Base-by-base conservation (phyloP, 2,797 vertebrate genomes). In the Aphelocoma californica region DNA sequence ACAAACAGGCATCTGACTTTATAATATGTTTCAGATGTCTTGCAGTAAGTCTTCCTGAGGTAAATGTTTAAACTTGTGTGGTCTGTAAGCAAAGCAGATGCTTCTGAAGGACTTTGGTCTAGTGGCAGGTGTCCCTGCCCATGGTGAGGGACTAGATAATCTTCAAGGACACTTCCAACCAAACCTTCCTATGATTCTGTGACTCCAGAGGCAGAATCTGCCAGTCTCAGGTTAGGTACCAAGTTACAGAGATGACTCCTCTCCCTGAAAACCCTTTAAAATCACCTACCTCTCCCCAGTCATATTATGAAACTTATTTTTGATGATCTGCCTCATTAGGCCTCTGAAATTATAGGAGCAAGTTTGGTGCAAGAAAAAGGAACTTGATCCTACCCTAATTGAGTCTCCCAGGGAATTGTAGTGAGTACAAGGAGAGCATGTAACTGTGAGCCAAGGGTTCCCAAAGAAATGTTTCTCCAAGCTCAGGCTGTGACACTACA, bases 401-500 rank as follows among this genome's bases (percentile, higher is more conserved):
- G 81, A 61, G 31, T 88, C 85, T 86, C 84, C 47, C 34, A 72
- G 86, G 92, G 89, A 74, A 34, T 18, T 0, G 0, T 19, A 29
- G 72, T 4, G 7, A 75, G 72, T 69, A 69, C 69, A 86, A 54
- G 71, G 19, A 82, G 89, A 90, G 70, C 87, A 54, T 7, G 13
- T 42, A 83, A 45, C 65, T 47, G 28, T 0, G 2, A 95, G 85
- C 34, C 72, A 91, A 61, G 85, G 42, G 72, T 24, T 92, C 80
- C 87, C 90, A 83, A 86, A 77, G 79, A 96, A 74, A 64, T n/a
- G 21, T 36, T 91, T 74, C 82, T 78, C 65, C 72, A 74, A 16
- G 61, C 47, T 83, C 45, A 81, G 93, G 82, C 77, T 88, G 29
- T 94, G 95, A 92, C 96, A 85, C 61, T 82, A 69, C 93, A 92